Evolutionary conservation across 2,797 vertebrate species (phyloP), one percentile per base, ranked within the genome.

Genomic region (Ctenopoma kingsleyae): DNA sequence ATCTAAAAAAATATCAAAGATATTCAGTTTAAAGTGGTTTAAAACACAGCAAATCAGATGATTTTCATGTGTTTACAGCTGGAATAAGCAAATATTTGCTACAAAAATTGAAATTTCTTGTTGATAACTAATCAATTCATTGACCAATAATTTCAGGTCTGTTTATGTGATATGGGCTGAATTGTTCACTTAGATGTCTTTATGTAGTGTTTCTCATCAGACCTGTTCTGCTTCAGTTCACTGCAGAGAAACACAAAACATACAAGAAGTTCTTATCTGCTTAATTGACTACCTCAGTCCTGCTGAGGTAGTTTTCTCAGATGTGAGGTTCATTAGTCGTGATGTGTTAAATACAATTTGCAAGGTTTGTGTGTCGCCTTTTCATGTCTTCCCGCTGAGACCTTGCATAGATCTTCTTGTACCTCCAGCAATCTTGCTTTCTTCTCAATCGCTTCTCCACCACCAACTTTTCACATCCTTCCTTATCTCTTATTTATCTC

Each of bases 361-460:
- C 48, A 30, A 22, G 11, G 7, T 53, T 6, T 60, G 25, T 52
- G 36, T 36, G 25, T 62, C 54, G n/a, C 32, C 27, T 58, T 44
- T 69, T 38, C 47, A 30, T 59, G 41, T 82, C 53, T 71, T 51
- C 60, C 62, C 22, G 4, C 68, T n/a, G 76, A 77, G 71, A 69
- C 61, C 5, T 52, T 19, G 6, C 48, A 3, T 8, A 66, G 59
- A 68, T 63, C 49, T 69, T 27, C 30, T 57, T 50, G 76, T 54
- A 60, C 70, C 68, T 80, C 59, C 59, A 56, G 52, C 47, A 0
- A 71, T 67, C 67, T 54, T 46, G 13, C 65, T 76, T 47, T 63
- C 67, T 27, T 17, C 65, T 72, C 57, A 16, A 44, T 74, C 70
- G 36, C 40, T 74, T 57, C 64, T 59, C 55, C 68, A 41, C 20